Evolutionary conservation across 2,797 vertebrate genomes (phyloP), one percentile per base, ranked within the genome.

Genomic region (Echeneis naucrates): DNA sequence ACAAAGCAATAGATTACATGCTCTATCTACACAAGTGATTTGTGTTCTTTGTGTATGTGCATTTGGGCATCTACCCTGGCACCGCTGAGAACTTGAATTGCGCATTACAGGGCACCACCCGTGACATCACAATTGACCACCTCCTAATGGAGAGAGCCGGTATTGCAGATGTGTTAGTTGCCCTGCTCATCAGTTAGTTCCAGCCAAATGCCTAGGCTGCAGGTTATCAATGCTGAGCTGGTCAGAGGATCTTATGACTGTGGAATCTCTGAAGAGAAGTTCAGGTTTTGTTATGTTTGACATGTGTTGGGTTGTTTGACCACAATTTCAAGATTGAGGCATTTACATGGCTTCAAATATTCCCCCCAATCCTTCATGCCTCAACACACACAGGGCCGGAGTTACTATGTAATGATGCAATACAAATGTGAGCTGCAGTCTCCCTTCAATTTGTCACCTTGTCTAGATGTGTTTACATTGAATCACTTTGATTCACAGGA

Each of bases 61-160:
- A 44, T 44, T 44, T n/a, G n/a, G n/a, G n/a, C n/a, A n/a, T n/a
- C n/a, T n/a, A 32, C 40, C 19, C 17, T 17, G 40, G 40, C 8
- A 7, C 16, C 8, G 40, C 16, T 19, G 40, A 19, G 17, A 38
- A 16, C 38, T 17, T 40, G 16, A 1, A 40, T n/a, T n/a, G 8
- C 17, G 10, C 8, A 27, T 11, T 45, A n/a, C 4, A 5, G 37
- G 12, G 4, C 33, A 52, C 30, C n/a, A 11, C 37, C 37, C 48
- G 24, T 55, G 21, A 6, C 16, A 37, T 42, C 38, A 55, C n/a
- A 59, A 24, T 17, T 50, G 16, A 70, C 73, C 51, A 5, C 67
- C 70, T 58, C 64, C 78, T 50, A 8, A 42, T 61, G 82, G 77
- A 33, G 5, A 52, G 8, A 32, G 4, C 13, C 5, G 55, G 66